Conservation (phyloP, 2,888 invertebrate species). For the Drosophila leonis region DNA sequence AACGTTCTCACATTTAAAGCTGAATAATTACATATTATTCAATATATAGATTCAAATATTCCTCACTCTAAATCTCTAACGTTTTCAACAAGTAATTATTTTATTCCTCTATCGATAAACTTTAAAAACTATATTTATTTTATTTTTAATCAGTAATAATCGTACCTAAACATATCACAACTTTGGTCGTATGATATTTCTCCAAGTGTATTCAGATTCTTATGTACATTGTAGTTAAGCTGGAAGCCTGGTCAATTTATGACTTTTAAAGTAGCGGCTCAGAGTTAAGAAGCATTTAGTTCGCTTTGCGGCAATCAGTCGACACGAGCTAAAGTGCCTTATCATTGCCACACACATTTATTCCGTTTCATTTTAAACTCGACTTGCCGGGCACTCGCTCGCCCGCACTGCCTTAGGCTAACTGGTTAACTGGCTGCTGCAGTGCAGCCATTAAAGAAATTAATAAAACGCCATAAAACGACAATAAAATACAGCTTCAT, state of each 20-base stretch:
- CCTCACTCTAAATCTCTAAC: neutral
- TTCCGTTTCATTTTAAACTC: conserved; percentile 49
- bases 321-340: conserved; percentile 51
- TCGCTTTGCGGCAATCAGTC: conserved; percentile 31
- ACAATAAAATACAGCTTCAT: conserved; percentile 67
- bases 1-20: too few species aligned
- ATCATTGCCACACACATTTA: conserved; percentile 52
- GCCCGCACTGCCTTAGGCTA: conserved; percentile 4
- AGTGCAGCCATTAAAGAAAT: conserved; percentile 60
- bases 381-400: conserved; percentile 8
- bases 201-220: conserved; percentile 1
- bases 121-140: neutral
- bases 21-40: too few species aligned
- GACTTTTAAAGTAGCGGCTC: conserved; percentile 8
- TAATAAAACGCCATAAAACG: conserved; percentile 75
- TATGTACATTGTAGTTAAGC: neutral
- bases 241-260: conserved; percentile 14
- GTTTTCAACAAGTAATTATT: neutral
- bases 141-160: neutral
- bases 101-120: neutral
- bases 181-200: neutral
- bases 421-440: conserved; percentile 33
- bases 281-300: conserved; percentile 34
- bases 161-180: neutral
- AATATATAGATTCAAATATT: too few species aligned